Evolutionary conservation across 2,113 vertebrate genomes (phyloP).

Genomic region (Esox niger): DNA sequence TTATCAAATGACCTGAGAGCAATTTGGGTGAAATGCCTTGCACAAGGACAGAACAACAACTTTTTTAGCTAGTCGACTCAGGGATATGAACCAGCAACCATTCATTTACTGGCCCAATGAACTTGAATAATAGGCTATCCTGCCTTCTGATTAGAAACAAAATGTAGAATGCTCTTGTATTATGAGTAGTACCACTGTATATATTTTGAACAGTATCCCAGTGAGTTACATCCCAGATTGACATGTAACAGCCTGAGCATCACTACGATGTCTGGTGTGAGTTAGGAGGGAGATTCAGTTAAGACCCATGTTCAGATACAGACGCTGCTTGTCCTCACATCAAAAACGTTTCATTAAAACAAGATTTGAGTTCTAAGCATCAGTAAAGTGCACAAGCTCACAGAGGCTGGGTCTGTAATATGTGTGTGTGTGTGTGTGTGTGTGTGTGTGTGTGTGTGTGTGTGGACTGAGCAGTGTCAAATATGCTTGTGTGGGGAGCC

Average conservation of each 20-base stretch:
- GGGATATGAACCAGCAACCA: no score
- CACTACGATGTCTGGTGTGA: neutral
- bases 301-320: conserved; percentile 9
- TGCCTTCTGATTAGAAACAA: no score
- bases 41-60: no score
- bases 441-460: neutral
- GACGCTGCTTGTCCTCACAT: neutral
- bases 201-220: neutral
- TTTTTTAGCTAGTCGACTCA: no score
- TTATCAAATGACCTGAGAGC: no score
- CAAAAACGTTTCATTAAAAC: conserved; percentile 39
- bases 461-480: neutral
- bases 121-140: no score
- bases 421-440: neutral
- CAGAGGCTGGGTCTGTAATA: conserved; percentile 10
- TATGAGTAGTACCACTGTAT: neutral
- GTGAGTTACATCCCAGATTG: neutral
- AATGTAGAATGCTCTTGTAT: neutral
- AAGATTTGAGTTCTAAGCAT: conserved; percentile 30
- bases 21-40: no score
- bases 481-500: neutral
- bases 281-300: conserved; percentile 10
- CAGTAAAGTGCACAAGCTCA: conserved; percentile 6
- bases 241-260: conserved; percentile 9
- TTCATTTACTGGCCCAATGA: no score